Conservation (phyloP, 2,113 vertebrate genomes). For the Zosterops japonicus region DNA sequence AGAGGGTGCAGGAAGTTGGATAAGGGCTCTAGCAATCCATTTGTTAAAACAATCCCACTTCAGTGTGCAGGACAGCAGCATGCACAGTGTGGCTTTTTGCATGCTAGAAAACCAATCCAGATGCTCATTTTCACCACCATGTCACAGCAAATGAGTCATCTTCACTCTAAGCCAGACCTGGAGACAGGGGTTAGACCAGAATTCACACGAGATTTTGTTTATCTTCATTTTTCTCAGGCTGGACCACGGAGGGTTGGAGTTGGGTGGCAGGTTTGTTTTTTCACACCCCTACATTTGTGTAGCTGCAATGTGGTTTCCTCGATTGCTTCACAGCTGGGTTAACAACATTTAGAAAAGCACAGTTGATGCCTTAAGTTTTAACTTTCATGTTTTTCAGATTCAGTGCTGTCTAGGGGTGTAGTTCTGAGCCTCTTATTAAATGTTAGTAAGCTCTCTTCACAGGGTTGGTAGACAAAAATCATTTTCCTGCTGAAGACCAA, state of each 20-base stretch:
- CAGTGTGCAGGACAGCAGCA: accelerated
- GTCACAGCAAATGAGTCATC: neutral
- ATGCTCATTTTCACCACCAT: neutral
- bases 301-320: neutral
- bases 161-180: neutral
- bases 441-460: too few species aligned
- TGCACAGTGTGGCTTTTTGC: neutral
- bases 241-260: neutral
- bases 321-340: neutral
- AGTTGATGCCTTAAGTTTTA: neutral
- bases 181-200: neutral
- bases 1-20: neutral
- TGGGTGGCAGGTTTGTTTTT: neutral
- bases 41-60: neutral
- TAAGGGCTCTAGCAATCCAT: neutral
- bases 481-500: too few species aligned
- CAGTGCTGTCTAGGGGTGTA: too few species aligned
- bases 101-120: neutral
- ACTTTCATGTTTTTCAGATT: too few species aligned
- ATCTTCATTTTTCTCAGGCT: neutral
- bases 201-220: neutral
- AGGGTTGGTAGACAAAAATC: too few species aligned
- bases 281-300: neutral
- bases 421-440: too few species aligned
- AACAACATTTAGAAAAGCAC: neutral